These are phyloP conservation scores for Haemorhous mexicanus DNA, from an alignment of 2,113 vertebrate genomes.

Conservation along the genomic window DNA sequence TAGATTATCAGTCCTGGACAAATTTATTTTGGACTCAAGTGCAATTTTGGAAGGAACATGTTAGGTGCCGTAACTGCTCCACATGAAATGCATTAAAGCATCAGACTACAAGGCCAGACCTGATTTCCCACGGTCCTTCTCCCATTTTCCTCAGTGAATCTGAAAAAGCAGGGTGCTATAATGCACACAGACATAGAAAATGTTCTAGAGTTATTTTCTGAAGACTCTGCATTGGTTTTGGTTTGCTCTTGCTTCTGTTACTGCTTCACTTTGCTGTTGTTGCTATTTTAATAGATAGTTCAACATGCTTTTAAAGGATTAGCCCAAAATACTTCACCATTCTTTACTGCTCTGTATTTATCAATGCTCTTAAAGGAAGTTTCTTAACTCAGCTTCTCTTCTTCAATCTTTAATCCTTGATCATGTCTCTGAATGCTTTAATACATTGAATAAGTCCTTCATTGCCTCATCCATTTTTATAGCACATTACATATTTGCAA, in stretches of 20 bases:
- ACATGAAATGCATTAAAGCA: not conserved
- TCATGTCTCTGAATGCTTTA: not conserved
- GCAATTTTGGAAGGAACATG: not conserved
- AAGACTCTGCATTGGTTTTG: not conserved
- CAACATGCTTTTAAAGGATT: not conserved
- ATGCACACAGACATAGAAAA: not conserved
- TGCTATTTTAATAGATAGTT: not conserved
- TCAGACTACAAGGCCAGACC: not conserved
- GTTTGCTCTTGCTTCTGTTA: not conserved
- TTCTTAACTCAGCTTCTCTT: not conserved
- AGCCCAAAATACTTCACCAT: not conserved
- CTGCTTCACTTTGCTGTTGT: not conserved
- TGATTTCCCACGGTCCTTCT: not conserved
- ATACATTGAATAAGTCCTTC: not conserved
- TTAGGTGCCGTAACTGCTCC: not conserved
- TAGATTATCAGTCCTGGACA: not conserved
- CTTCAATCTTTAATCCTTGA: not conserved
- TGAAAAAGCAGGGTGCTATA: not conserved
- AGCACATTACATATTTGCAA: not conserved
- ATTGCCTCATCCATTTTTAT: not conserved
- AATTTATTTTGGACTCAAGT: not conserved
- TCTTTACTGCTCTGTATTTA: not conserved
- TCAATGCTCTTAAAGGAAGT: not conserved
- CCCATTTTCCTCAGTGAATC: not conserved
- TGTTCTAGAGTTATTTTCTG: not conserved